Percentiles rank a stretch among this genome's conserved stretches.
phyloP scores from a whole-genome alignment of 2,888 invertebrate genomes.

The Pyralis farinalis region DNA sequence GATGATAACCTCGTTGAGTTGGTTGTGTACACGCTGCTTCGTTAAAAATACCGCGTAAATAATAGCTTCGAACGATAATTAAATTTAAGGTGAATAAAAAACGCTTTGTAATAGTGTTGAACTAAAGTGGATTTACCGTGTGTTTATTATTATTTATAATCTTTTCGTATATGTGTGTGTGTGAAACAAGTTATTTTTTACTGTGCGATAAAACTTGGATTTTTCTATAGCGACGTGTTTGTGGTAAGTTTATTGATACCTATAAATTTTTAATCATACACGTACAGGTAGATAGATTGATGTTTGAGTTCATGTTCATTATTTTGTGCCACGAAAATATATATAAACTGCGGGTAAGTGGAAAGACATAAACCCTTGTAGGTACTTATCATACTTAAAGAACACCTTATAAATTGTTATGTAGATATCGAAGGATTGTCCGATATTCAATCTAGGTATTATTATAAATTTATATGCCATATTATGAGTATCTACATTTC shows the following conservation, averaged over 20 bases:
- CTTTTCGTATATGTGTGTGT: slow-evolving; percentile 35
- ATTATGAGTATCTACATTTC: too few relatives aligned
- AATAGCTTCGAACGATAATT: slow-evolving; percentile 38
- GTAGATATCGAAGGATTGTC: too few relatives aligned
- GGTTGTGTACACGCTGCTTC: slow-evolving; percentile 35
- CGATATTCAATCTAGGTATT: too few relatives aligned
- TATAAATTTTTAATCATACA: not conserved
- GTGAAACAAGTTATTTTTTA: slow-evolving; percentile 48
- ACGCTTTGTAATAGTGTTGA: slow-evolving; percentile 37
- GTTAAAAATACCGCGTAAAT: slow-evolving; percentile 43
- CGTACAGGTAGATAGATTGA: too few relatives aligned
- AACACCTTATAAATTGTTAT: too few relatives aligned
- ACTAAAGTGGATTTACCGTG: slow-evolving; percentile 41
- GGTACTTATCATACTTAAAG: too few relatives aligned
- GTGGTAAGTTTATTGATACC: slow-evolving; percentile 48
- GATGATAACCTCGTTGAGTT: slow-evolving; percentile 51
- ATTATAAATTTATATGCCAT: too few relatives aligned
- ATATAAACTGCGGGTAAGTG: too few relatives aligned
- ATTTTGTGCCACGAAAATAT: too few relatives aligned
- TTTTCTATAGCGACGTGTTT: slow-evolving; percentile 54
- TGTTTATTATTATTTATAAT: slow-evolving; percentile 35
- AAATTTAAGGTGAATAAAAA: slow-evolving; percentile 45
- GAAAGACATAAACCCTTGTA: not conserved
- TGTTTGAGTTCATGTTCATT: too few relatives aligned
- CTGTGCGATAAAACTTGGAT: slow-evolving; percentile 58